Base-by-base conservation (phyloP, 2,113 vertebrate genomes). In the Coptodon bakossiorum region DNA sequence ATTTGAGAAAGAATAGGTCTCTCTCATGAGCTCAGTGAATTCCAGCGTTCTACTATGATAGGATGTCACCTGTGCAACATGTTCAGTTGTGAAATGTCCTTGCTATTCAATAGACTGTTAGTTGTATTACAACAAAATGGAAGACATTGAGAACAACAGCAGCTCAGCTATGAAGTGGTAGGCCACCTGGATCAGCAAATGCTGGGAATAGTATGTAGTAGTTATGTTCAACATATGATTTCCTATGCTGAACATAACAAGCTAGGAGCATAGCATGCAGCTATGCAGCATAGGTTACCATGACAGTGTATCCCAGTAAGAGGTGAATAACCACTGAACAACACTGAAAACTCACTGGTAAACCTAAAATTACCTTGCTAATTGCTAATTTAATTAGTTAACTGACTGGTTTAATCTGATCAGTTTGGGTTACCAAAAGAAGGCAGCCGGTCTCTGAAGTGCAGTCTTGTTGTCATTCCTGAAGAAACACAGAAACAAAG, bases 381-480 rank as follows among this genome's bases (percentile, higher is more conserved):
- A 0, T 27, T 24, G 22, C 71, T 76, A 29, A 48, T 76, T 82
- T 14, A 79, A 83, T 38, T 40, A 22, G 9, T 2, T 73, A 14
- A 79, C 54, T 63, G 31, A 4, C 9, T 14, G 10, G 34, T 80
- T 59, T 57, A 22, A 78, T 3, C 2, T 54, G 61, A 89, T 86
- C 66, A 85, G 24, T 27, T 36, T 73, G 16, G 22, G 3, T 88
- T 96, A 96, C 95, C 94, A 71, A 96, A 71, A 78, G 94, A 95
- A 85, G 94, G 94, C 50, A 95, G 81, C 50, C 95, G 90, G 88
- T 96, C 95, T 88, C 94, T 93, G 89, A 93, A 86, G 76, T 90
- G 87, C 80, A 80, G 92, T 91, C 88, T 92, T 82, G 92, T 52
- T 52, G 93, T 79, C 24, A 81, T 22, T 86, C 92, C 94, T 95